Conservation (phyloP, 1,140 invertebrate genomes). For the Scylla paramamosain region DNA sequence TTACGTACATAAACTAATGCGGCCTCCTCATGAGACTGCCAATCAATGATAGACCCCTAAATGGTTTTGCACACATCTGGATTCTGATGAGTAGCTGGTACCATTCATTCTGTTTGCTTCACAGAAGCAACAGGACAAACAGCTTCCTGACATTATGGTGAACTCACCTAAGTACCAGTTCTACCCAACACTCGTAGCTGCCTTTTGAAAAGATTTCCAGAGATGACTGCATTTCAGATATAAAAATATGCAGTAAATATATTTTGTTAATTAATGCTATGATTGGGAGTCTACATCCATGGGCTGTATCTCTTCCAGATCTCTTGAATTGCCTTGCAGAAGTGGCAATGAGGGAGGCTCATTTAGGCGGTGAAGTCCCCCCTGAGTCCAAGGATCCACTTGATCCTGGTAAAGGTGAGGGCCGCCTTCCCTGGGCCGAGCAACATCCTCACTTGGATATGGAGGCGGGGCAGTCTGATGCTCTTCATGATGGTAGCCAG, state of each 20-base stretch:
- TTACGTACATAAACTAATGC: too few species aligned
- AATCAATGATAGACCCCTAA: too few species aligned
- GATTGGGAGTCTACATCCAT: slow-evolving; percentile 60
- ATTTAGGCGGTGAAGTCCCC: background rate
- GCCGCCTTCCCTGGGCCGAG: background rate
- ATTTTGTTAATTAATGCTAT: background rate
- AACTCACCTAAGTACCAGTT: background rate
- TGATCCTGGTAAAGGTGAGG: slow-evolving; percentile 10
- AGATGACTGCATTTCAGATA: background rate
- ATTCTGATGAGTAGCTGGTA: too few species aligned
- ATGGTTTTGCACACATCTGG: too few species aligned
- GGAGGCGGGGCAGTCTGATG: background rate
- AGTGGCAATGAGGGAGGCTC: slow-evolving; percentile 11
- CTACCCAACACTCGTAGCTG: background rate
- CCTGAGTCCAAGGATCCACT: background rate
- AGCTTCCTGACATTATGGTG: too few species aligned
- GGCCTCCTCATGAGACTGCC: too few species aligned
- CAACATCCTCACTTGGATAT: background rate
- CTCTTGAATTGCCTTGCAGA: slow-evolving; percentile 12
- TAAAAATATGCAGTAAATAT: background rate
- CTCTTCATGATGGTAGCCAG: slow-evolving; percentile 40
- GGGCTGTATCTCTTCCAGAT: slow-evolving; percentile 44
- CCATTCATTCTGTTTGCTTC: too few species aligned
- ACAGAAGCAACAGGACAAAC: too few species aligned
- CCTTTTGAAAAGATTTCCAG: background rate